Evolutionary conservation across 1,140 invertebrate genomes (phyloP), one percentile per base, ranked within the genome.

Genomic region (silkworm (Bombyx mori)): DNA sequence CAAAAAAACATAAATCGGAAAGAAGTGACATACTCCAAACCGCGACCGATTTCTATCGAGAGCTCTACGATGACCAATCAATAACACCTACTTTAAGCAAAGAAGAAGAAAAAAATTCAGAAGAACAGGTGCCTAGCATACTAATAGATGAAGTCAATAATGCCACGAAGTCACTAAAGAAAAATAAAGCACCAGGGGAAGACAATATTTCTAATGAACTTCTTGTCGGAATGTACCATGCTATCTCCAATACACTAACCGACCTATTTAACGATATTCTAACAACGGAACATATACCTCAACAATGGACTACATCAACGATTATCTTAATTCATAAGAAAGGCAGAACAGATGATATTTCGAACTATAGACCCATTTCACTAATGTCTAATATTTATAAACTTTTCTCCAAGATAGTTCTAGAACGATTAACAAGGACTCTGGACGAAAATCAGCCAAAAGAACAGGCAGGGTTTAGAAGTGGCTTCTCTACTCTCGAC

Each of bases 291-390:
- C 58, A 54, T 56, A 66, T 72, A 55, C 66, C 64, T 1, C 8
- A 42, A 0, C 60, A 71, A 9, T 69, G 66, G 66, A 66, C 56
- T 1, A 55, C 56, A n/a, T 66, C 66, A 12, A 66, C 64, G 9
- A 72, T 66, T 63, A 65, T 55, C 35, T 51, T 72, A 55, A 47
- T 72, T 1, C 62, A 69, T 26, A 72, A 72, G 26, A 71, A 72
- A 62, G 69, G 66, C 8, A 62, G 51, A 50, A 46, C 45, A 46
- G 6, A 46, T 46, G 45, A 46, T 46, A 46, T 46, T 46, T 46
- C 45, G 45, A 46, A 46, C 45, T 46, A 46, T 12, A 46, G 45
- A 46, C 45, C 45, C n/a, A 46, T 46, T 12, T 46, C 45, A 12
- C 45, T 46, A 46, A 46, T 46, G 45, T 46, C 45, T 12, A 46